A percentile compares a stretch with the other conserved stretches of the same genome.
Conservation (phyloP, 64 coral and sea anemone genomes). For the Dendronephthya gigantea region DNA sequence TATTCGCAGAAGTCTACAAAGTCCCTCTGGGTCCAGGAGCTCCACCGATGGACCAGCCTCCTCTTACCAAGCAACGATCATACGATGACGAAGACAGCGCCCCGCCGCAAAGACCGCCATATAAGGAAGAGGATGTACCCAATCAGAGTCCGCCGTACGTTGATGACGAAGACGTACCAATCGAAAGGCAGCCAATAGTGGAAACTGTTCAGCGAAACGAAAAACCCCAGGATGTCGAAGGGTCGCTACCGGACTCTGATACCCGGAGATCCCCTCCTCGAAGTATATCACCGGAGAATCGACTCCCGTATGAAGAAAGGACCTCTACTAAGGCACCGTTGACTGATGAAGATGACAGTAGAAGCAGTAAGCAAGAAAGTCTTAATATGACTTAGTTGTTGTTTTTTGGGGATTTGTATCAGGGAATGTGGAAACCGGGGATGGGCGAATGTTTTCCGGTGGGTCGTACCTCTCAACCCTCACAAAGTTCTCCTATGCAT, state of each 20-base stretch:
- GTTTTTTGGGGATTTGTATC: no score
- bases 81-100: background rate
- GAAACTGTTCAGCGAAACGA: background rate
- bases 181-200: background rate
- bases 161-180: background rate
- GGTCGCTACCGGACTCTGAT: background rate
- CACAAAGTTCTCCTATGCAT: no score
- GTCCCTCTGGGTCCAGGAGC: background rate
- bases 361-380: background rate
- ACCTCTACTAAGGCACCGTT: background rate
- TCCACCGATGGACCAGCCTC: background rate
- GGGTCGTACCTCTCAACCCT: no score
- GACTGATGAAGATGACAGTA: background rate
- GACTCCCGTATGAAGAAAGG: background rate
- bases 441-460: no score
- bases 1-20: background rate
- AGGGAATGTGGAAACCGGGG: no score
- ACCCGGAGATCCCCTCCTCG: background rate
- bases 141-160: background rate
- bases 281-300: background rate
- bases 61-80: background rate
- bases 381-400: no score
- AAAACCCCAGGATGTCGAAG: background rate
- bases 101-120: background rate
- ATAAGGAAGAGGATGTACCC: background rate